Base-by-base conservation (phyloP, 2,888 invertebrate species). In the Azorinus chamasolen region DNA sequence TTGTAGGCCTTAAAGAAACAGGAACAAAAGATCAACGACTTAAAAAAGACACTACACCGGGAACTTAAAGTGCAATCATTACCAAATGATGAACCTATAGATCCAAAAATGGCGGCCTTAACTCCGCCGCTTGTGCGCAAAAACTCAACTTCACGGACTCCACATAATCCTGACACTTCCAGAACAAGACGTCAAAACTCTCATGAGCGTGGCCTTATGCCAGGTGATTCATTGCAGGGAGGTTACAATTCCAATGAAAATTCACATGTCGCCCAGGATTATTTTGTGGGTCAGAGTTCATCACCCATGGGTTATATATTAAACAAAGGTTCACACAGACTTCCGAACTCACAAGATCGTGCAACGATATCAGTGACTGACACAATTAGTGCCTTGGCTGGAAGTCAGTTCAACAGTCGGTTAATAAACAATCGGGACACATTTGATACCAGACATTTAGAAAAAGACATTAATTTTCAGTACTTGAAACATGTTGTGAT, bases 401-500 rank as follows among this genome's bases (percentile, higher is more conserved):
- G n/a, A n/a, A 18, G 20, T 43, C 25, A n/a, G 32, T 32, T 14
- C 22, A 45, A 20, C 37, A 22, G 20, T 27, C 22, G 43, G 37
- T 46, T 55, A 61, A 55, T 66, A 20, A 16, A 22, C 8, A 55
- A 39, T 10, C 27, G 37, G n/a, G 59, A 53, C 5, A 72, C 69
- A 20, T 81, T 78, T 50, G 74, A 79, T n/a, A 71, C 54, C 14
- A 55, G 70, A 25, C 79, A 82, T 66, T 71, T 88, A 43, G 96
- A 74, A 58, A 90, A 91, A 50, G 96, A 96, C 88, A 95, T 96
- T 55, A 97, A 96, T 93, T 96, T 96, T 90, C 95, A 95, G 92
- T 98, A 98, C 93, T 94, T 98, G 70, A 98, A 97, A 91, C 97
- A 98, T 94, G 98, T 98, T 80, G 95, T 98, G 78, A 96, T 98